Evolutionary conservation across 2,113 vertebrate species (phyloP).

Genomic region (Ctenodactylus gundi): DNA sequence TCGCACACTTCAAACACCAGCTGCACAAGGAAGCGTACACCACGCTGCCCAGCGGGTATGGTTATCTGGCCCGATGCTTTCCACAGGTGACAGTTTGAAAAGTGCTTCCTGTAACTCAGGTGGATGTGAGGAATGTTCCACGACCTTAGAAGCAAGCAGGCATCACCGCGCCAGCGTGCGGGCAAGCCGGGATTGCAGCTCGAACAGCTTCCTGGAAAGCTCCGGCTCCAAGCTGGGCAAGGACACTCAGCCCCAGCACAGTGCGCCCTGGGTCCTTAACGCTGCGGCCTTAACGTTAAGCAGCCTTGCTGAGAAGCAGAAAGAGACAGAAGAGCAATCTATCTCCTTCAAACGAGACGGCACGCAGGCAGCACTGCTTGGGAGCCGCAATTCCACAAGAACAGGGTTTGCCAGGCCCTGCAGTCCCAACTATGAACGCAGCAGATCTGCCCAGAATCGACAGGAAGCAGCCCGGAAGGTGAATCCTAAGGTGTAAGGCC

Average conservation of each 20-base stretch:
- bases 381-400: neutral
- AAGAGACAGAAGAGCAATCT: neutral
- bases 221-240: neutral
- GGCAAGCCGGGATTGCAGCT: neutral
- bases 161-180: neutral
- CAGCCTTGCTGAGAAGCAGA: conserved; percentile 25
- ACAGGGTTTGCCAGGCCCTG: neutral
- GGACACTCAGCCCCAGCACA: conserved; percentile 12
- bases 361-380: neutral
- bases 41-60: neutral
- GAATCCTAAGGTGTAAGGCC: neutral
- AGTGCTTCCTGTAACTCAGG: neutral
- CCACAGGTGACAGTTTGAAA: neutral
- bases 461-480: neutral
- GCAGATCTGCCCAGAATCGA: neutral
- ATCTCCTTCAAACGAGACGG: conserved; percentile 15
- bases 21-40: accelerated
- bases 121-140: neutral
- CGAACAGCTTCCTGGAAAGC: neutral
- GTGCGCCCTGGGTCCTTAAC: neutral
- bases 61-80: neutral
- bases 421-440: neutral
- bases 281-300: conserved; percentile 28
- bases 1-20: neutral
- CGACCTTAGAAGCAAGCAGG: neutral